Evolutionary conservation across 2,113 vertebrate genomes (phyloP), one percentile per base, ranked within the genome.

Genomic region (Catharus bicknelli): DNA sequence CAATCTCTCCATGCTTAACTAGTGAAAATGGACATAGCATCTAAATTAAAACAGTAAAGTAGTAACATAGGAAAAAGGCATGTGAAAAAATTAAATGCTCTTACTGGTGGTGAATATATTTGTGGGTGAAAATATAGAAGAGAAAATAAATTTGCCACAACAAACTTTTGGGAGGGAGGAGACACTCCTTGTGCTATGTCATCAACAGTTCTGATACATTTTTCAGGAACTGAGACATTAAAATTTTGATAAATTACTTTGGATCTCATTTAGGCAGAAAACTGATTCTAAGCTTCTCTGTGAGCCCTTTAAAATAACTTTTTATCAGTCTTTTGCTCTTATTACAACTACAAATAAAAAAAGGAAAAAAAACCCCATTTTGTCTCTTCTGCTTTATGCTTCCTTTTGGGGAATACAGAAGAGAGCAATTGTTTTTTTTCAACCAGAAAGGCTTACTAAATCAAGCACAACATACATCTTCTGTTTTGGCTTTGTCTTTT

Each of bases 301-400:
- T 63, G 34, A 86, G 34, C 8, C 29, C 13, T 26, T 90, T 83
- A 68, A 70, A 76, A 85, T 61, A 73, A 30, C 29, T 25, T 86
- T 74, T 62, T 74, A 16, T 30, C 19, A 55, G 40, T 59, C 14
- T 74, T 76, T 38, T 88, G 12, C 18, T 70, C 34, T 30, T 67
- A 30, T 1, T 83, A 16, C 15, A n/a, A 16, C 5, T 66, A 17
- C 3, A 50, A 48, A 17, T 30, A 23, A 38, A 27, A 23, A 27
- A 12, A 5, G 2, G 3, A 9, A 27, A 36, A 18, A 32, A 47
- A 16, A 4, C 13, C 3, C 0, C 6, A 13, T 36, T 45, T 40
- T 78, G 5, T 38, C 19, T 79, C 17, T 63, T 84, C 10, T 81
- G 8, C 25, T 87, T 78, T 74, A 4, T 76, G 36, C 21, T 87